Evolutionary conservation across 2,797 vertebrate genomes (phyloP).

Genomic region (Anisognathus igniventris): DNA sequence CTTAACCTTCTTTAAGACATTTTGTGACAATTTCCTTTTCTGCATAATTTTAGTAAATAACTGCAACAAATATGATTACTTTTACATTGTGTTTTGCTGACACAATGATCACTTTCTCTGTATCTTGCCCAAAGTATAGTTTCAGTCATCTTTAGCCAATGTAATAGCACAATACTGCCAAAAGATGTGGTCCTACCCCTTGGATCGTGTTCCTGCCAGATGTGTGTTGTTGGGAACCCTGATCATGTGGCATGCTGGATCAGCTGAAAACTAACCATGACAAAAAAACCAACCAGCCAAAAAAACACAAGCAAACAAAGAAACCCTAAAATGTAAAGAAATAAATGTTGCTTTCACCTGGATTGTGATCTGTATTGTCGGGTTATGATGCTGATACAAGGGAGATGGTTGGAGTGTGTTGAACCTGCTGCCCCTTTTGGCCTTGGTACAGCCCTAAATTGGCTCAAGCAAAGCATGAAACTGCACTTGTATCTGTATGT

Average conservation of each 20-base stretch:
- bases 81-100: not conserved
- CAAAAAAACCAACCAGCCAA: too few relatives aligned
- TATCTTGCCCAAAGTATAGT: not conserved
- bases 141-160: constrained; percentile 60
- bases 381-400: not conserved
- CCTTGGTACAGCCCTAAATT: not conserved
- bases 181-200: not conserved
- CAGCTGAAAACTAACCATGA: not conserved
- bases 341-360: not conserved
- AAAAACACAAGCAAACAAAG: not conserved
- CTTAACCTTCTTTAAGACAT: not conserved
- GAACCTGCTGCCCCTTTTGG: not conserved
- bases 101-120: not conserved
- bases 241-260: not conserved
- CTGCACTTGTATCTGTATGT: not conserved
- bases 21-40: not conserved
- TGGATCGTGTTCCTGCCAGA: not conserved
- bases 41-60: not conserved
- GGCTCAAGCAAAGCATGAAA: not conserved
- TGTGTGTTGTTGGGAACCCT: not conserved
- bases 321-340: not conserved
- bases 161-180: not conserved
- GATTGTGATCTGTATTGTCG: not conserved
- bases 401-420: not conserved
- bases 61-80: not conserved